Conservation (phyloP, 2,888 invertebrate species). For the Hesperia comma region DNA sequence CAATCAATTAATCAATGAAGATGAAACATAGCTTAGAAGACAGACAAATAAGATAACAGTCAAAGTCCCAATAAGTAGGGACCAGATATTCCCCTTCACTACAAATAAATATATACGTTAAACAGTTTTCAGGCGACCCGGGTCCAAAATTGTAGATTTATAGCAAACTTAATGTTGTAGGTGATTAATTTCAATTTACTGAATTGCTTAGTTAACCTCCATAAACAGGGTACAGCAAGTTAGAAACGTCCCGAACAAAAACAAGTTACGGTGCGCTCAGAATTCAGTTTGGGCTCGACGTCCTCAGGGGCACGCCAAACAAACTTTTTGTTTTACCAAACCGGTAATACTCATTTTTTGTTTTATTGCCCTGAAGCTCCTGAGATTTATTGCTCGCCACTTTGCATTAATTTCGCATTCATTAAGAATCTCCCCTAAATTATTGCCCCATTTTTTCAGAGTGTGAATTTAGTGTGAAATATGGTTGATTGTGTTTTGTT, state of each 20-base stretch:
- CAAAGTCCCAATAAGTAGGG: no score
- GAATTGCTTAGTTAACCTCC: conserved; percentile 22
- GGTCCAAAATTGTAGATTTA: not conserved
- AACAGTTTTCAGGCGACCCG: not conserved
- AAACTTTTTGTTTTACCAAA: conserved; percentile 80
- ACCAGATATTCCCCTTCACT: no score
- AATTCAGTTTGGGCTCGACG: conserved; percentile 42
- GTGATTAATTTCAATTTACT: conserved; percentile 27
- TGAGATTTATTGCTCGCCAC: conserved; percentile 76
- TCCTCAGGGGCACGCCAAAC: conserved; percentile 72
- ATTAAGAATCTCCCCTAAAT: conserved; percentile 67
- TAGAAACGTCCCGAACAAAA: conserved; percentile 48
- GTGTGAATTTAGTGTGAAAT: conserved; percentile 34
- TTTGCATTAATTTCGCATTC: conserved; percentile 81
- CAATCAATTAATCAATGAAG: no score
- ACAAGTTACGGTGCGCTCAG: conserved; percentile 39
- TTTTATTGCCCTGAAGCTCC: conserved; percentile 75
- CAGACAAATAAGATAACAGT: no score
- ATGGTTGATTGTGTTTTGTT: conserved; percentile 35
- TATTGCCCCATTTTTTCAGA: conserved; percentile 34
- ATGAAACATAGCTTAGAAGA: no score
- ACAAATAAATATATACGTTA: no score
- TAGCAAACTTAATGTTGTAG: not conserved
- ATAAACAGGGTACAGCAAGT: conserved; percentile 30
- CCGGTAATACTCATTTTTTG: conserved; percentile 80